phyloP scores from a whole-genome alignment of 1,140 invertebrate genomes.

The Teleopsis dalmanni region DNA sequence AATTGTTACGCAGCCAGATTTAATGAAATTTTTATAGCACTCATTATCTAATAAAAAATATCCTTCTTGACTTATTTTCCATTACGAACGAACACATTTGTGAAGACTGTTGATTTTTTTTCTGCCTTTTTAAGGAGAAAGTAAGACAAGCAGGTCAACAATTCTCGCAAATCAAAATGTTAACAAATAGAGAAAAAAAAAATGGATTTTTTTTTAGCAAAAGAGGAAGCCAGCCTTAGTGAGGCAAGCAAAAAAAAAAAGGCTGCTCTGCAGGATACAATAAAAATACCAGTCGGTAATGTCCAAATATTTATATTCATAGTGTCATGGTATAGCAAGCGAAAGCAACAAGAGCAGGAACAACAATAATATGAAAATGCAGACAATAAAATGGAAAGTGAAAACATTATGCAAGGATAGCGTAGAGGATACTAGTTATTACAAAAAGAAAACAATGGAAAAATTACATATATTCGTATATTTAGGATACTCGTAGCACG shows the following conservation, averaged over 20 bases:
- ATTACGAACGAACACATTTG: not conserved
- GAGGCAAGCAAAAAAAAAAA: not conserved
- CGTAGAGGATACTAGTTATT: too few relatives aligned
- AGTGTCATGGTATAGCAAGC: slow-evolving; percentile 4
- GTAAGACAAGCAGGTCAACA: slow-evolving; percentile 5
- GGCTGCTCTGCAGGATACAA: not conserved
- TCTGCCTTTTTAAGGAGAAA: not conserved
- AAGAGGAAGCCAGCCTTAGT: too few relatives aligned
- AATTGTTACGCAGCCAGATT: too few relatives aligned
- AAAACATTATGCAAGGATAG: too few relatives aligned
- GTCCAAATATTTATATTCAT: slow-evolving; percentile 8
- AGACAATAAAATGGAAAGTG: too few relatives aligned
- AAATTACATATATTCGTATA: too few relatives aligned
- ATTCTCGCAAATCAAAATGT: slow-evolving; percentile 9
- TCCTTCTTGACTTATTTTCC: too few relatives aligned
- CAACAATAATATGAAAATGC: not conserved
- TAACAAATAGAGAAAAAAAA: not conserved
- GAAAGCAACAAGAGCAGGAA: not conserved
- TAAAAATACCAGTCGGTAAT: not conserved
- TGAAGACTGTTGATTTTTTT: not conserved
- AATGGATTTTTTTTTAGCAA: too few relatives aligned
- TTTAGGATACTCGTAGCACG: too few relatives aligned
- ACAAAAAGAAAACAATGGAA: too few relatives aligned
- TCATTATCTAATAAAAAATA: too few relatives aligned
- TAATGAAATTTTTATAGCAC: too few relatives aligned